Evolutionary conservation across 2,888 invertebrate genomes (phyloP), one percentile per base, ranked within the genome.

Genomic region (Leuctra nigra): DNA sequence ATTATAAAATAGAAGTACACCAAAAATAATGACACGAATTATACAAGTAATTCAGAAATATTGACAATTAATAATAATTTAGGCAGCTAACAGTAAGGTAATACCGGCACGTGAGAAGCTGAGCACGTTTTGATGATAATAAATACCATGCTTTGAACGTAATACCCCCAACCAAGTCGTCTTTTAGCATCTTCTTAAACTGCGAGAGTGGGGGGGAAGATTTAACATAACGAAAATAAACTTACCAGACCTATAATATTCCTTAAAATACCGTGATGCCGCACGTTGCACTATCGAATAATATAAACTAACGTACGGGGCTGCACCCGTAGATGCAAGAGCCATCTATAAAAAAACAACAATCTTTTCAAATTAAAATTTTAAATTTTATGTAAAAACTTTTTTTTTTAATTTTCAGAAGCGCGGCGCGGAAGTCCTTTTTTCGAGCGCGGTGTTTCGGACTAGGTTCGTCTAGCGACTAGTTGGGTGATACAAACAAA

Each of bases 221-320:
- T n/a, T n/a, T n/a, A n/a, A 52, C 33, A 33, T 35, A 36, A 16
- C 33, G 35, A 52, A 52, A 36, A 52, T 52, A 57, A 36, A 69
- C 77, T 74, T 72, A 82, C 81, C 81, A 72, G 81, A 79, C 66
- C 80, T 80, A 73, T 81, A 81, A 68, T 81, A 81, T 69, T 82
- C 82, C 77, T 82, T 82, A 67, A 81, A 71, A 68, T 82, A 82
- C 70, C 81, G 81, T 70, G 81, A 76, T 65, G 82, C 81, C 63
- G 81, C 81, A 66, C 82, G 78, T 74, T 82, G 82, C 73, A 82
- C 82, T 72, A 82, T 81, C 66, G 81, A 81, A 74, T 82, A 82
- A 73, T 82, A 82, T 66, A 82, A 73, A 75, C 81, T 82, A 73
- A 82, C 81, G 73, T 81, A 82, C 71, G 81, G 81, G 68, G 81